Base-by-base conservation (phyloP, 1,140 invertebrate genomes). In the Aphaenogaster ashmeadi region DNA sequence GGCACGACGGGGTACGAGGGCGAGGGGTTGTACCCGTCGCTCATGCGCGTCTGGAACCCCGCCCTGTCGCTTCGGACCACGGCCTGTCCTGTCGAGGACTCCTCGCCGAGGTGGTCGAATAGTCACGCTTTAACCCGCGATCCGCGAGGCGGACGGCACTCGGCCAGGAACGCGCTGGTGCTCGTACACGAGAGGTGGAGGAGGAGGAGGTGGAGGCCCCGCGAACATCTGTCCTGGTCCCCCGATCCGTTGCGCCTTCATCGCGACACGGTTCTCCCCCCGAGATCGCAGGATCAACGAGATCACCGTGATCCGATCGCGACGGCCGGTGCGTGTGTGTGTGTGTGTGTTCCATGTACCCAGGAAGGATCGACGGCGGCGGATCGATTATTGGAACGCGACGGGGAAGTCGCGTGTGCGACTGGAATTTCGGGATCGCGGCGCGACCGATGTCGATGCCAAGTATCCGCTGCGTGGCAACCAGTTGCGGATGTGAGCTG, bases 121-220 rank as follows among this genome's bases (percentile, higher is more conserved):
- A 95, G 94, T 95, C 94, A 94, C 94, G 94, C 92, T 94, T 94
- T 90, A 92, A 93, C 94, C 94, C 93, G 94, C 93, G 94, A 92
- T 92, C 91, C 92, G 93, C 90, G 91, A 92, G 91, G 93, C 91
- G 89, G 90, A 93, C 93, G 91, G 86, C 89, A 91, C 69, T 84
- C 69, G 80, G 80, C 69, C 89, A 91, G 88, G 79, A 90, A 92
- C 91, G 81, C 64, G 86, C 86, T 66, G 75, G 72, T 90, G 86
- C 41, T 86, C 78, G 88, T 85, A 74, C 7, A 13, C 54, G 72
- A 58, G 44, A 44, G 56, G 50, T 60, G 38, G 62, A 54, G 47
- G 69, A 33, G 33, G 5, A 44, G 15, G 21, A 13, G 41, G 62
- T 47, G 27, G n/a, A 47, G 50, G 86, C 74, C 47, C 54, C 52